Base-by-base conservation (phyloP, 2,797 vertebrate species). In the Notoglanidium macrostoma region DNA sequence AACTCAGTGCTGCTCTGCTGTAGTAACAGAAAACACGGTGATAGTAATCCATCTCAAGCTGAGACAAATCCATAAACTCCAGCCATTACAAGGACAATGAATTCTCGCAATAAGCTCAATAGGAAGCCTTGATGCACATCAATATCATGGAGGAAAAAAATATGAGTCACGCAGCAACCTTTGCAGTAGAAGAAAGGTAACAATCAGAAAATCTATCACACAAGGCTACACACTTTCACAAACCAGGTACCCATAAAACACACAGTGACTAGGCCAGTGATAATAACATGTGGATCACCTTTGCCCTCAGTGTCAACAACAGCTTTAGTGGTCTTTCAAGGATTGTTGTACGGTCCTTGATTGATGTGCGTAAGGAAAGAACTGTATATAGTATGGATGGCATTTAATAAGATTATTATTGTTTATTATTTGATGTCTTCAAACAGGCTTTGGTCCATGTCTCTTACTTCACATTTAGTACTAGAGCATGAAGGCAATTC, bases 31-130 rank as follows among this genome's bases (percentile, higher is more conserved):
- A 61, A 86, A 76, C 49, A 67, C 3, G 8, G 35, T 46, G 46
- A 74, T 83, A 76, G 86, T 87, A 90, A 90, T 73, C 74, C 85
- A 73, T 86, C 87, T 40, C 87, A 87, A 74, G 84, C 87, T 85
- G 85, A 63, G 70, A 88, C 85, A 73, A 86, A 91, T 88, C 77
- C 85, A 89, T 91, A 89, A 89, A 88, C 87, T 55, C 74, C 87
- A 90, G 61, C 84, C 59, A 67, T 57, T 74, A 85, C 59, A 84
- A 88, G 63, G 87, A 59, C 76, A 65, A 70, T 85, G 84, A 85
- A 77, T 85, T 73, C 72, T 76, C 4, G 57, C 72, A 87, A 88
- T 89, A 88, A 90, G 89, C 86, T 81, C 80, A 70, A 88, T 85
- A 83, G 57, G 44, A 70, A 77, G 77, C 73, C 88, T 72, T 90